These are phyloP conservation scores for Minunthozetes semirufus DNA, from an alignment of 2,888 invertebrate species.

Conservation along the genomic window DNA sequence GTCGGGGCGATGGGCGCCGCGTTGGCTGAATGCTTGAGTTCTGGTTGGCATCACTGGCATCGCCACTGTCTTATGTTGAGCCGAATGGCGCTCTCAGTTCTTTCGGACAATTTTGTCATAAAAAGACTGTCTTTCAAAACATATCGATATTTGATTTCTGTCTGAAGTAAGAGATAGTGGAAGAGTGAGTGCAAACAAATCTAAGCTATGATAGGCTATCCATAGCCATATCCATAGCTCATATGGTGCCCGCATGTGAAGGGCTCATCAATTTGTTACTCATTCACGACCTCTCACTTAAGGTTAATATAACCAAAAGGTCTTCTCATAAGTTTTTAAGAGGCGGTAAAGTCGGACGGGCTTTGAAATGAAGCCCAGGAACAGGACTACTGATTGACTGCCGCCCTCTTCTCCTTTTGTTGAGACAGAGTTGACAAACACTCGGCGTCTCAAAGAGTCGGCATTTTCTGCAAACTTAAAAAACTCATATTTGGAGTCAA, in stretches of 20 bases:
- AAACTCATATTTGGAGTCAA: conserved; percentile 23
- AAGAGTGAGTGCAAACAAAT: neutral
- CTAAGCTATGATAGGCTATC: neutral
- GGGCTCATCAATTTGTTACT: conserved; percentile 31
- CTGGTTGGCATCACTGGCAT: neutral
- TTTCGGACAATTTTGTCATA: conserved; percentile 23
- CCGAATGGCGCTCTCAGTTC: neutral
- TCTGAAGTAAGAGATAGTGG: neutral
- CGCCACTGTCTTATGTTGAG: neutral
- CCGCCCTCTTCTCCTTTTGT: conserved; percentile 21
- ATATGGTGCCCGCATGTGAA: conserved; percentile 37
- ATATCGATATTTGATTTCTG: conserved; percentile 13
- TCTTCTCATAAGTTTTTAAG: conserved; percentile 23
- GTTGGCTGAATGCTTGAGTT: neutral
- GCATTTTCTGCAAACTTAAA: conserved; percentile 24
- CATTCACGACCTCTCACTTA: conserved; percentile 31
- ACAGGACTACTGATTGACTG: conserved; percentile 24
- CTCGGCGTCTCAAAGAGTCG: conserved; percentile 19
- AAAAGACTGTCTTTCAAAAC: conserved; percentile 28
- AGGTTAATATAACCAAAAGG: conserved; percentile 29
- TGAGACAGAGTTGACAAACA: neutral
- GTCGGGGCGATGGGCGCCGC: conserved; percentile 22
- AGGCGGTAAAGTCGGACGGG: conserved; percentile 18
- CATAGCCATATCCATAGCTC: conserved; percentile 8
- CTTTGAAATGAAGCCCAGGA: conserved; percentile 30